Evolutionary conservation across 2,113 vertebrate genomes (phyloP).

Genomic region (Pseudorectes ferrugineus): DNA sequence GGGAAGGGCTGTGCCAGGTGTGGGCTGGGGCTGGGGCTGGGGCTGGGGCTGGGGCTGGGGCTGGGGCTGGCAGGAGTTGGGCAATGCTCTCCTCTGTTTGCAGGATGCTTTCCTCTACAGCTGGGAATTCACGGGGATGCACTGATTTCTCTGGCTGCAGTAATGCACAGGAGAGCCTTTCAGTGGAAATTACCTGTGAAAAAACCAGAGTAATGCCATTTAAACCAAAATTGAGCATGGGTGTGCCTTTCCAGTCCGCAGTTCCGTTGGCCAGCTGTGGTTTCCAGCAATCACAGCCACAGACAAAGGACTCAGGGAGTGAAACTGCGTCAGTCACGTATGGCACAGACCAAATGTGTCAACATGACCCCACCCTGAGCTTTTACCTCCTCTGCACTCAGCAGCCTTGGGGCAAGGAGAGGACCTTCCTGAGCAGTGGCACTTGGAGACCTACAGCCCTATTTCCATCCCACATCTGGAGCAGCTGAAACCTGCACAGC

Average conservation of each 20-base stretch:
- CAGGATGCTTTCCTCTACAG: fast-evolving
- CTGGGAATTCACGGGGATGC: background rate
- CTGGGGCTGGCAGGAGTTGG: background rate
- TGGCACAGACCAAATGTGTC: fast-evolving
- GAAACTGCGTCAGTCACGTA: fast-evolving
- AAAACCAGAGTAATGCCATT: background rate
- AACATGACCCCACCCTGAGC: background rate
- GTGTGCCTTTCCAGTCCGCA: background rate
- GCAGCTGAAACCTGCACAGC: background rate
- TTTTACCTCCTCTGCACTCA: background rate
- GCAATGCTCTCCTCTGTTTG: fast-evolving
- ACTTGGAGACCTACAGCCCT: background rate
- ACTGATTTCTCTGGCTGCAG: background rate
- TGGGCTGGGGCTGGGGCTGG: no score
- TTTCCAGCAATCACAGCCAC: background rate
- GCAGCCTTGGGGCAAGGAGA: background rate
- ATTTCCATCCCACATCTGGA: background rate
- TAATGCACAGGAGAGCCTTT: background rate
- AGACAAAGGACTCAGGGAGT: background rate
- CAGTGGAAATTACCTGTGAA: background rate
- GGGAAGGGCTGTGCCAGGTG: background rate
- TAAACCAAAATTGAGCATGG: background rate
- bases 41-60: no score
- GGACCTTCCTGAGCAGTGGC: background rate
- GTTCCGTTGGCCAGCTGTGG: background rate